These are phyloP conservation scores for Apeira syringaria DNA, from an alignment of 2,888 invertebrate genomes.

Conservation along the genomic window DNA sequence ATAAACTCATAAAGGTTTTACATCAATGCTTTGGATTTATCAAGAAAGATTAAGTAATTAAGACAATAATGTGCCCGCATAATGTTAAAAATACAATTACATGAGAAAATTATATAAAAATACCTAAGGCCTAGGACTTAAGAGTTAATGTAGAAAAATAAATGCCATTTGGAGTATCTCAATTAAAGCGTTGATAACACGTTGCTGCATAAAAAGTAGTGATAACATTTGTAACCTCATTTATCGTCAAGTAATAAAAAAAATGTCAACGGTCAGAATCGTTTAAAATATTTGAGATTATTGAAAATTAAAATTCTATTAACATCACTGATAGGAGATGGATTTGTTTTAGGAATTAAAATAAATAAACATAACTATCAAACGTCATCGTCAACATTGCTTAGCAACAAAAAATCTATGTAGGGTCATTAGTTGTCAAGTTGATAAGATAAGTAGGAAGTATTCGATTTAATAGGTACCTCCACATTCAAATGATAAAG, in stretches of 20 bases:
- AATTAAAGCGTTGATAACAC: constrained; percentile 42
- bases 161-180: constrained; percentile 56
- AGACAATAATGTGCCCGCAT: constrained; percentile 18
- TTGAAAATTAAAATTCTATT: constrained; percentile 54
- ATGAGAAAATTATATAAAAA: constrained; percentile 24
- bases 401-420: constrained; percentile 14
- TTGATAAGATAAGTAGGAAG: constrained; percentile 19
- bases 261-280: constrained; percentile 47
- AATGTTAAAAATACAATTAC: constrained; percentile 21
- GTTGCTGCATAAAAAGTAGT: constrained; percentile 50
- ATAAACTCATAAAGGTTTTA: constrained; percentile 8
- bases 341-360: constrained; percentile 40
- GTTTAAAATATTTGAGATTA: constrained; percentile 46
- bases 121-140: constrained; percentile 39
- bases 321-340: constrained; percentile 35
- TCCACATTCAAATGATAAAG: constrained; percentile 13
- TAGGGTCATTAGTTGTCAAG: constrained; percentile 11
- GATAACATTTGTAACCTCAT: constrained; percentile 51
- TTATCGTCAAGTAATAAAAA: constrained; percentile 46
- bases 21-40: constrained; percentile 14
- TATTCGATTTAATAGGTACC: constrained; percentile 3
- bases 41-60: constrained; percentile 17
- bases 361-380: constrained; percentile 38
- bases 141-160: constrained; percentile 57
- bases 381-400: constrained; percentile 7